Evolutionary conservation across 2,113 vertebrate genomes (phyloP).

Genomic region (Psilopogon haemacephalus): DNA sequence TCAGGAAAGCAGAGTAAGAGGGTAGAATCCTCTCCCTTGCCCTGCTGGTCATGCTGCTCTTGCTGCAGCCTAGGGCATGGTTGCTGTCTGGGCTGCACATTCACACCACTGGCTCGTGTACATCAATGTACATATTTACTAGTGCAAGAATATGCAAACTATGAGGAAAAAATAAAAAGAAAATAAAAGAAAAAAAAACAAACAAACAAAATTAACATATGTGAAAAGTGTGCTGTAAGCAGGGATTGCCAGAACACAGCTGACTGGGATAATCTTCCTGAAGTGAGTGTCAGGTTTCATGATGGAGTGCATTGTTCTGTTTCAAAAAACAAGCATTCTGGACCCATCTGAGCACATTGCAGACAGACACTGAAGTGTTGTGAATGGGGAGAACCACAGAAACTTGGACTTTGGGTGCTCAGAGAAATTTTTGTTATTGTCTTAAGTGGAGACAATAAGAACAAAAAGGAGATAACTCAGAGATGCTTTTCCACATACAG

Average conservation of each 20-base stretch:
- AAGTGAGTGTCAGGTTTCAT: not conserved
- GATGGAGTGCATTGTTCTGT: not conserved
- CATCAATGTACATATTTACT: not conserved
- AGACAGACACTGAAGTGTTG: not conserved
- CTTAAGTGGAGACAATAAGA: not conserved
- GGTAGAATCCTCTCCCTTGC: too few relatives aligned
- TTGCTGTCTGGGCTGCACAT: too few relatives aligned
- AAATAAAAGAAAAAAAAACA: too few relatives aligned
- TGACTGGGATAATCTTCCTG: not conserved
- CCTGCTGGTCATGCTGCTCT: too few relatives aligned
- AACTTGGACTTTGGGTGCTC: not conserved
- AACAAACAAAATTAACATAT: slow-evolving; percentile 16
- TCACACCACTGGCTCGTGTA: too few relatives aligned
- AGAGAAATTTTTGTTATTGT: not conserved
- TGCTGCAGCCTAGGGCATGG: too few relatives aligned
- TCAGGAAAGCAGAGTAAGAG: too few relatives aligned
- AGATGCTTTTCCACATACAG: not conserved
- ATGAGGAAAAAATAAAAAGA: not conserved
- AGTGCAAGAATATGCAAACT: not conserved
- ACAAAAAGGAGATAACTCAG: not conserved
- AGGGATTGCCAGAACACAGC: not conserved
- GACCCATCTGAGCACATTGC: not conserved
- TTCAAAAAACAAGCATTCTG: not conserved
- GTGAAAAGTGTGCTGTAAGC: not conserved
- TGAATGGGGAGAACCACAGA: not conserved